Evolutionary conservation across 2,888 invertebrate species (phyloP).

Genomic region (Dendrolimus pini): DNA sequence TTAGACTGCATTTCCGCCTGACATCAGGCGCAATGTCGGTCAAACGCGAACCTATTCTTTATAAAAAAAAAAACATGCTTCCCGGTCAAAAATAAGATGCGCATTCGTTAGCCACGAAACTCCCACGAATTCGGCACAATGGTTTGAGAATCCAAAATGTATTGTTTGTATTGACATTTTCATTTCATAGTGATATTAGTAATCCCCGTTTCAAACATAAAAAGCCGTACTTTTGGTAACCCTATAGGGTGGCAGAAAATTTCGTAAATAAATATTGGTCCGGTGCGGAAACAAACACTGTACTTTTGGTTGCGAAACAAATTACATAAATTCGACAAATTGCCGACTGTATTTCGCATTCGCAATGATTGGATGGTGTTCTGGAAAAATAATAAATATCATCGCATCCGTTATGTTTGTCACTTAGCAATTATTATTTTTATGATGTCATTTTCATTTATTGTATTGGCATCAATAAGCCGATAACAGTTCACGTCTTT

Average conservation of each 20-base stretch:
- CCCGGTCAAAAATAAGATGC: too few relatives aligned
- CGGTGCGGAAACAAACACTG: constrained; percentile 23
- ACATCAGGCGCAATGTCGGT: too few relatives aligned
- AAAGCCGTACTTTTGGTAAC: neutral
- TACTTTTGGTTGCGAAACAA: constrained; percentile 22
- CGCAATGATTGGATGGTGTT: constrained; percentile 2
- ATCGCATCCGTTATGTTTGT: neutral
- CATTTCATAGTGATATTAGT: too few relatives aligned
- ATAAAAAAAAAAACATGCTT: too few relatives aligned
- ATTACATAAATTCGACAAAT: constrained; percentile 28
- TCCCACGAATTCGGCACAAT: too few relatives aligned
- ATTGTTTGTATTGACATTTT: too few relatives aligned
- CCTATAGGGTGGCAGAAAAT: constrained; percentile 16
- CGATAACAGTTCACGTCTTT: too few relatives aligned
- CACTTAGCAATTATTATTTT: neutral
- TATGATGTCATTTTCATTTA: neutral
- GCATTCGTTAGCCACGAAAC: too few relatives aligned
- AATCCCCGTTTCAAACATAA: neutral
- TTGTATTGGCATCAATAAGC: neutral
- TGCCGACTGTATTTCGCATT: constrained; percentile 20
- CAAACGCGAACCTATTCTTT: too few relatives aligned
- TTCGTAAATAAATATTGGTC: constrained; percentile 32
- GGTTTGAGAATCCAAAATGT: too few relatives aligned
- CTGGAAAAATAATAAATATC: neutral
- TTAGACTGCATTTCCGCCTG: too few relatives aligned